Percentiles rank a stretch among this genome's conserved stretches.
Conservation (phyloP, 2,797 vertebrate species). For the Coranthus polyacanthus region DNA sequence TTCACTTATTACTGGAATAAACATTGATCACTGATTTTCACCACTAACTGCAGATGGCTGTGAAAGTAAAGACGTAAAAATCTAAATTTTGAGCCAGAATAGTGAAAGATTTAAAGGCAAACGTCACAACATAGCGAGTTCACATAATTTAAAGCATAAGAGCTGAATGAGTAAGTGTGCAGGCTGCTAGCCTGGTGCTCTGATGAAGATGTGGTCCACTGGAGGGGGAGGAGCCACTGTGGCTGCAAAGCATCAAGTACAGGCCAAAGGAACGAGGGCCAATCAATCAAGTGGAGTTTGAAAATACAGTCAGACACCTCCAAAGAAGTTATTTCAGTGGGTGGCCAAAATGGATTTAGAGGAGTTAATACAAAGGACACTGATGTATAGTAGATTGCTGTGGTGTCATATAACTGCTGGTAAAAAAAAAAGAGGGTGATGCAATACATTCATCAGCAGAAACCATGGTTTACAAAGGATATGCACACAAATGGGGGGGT, state of each 20-base stretch:
- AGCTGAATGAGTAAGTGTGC: constrained; percentile 68
- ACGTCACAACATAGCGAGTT: constrained; percentile 37
- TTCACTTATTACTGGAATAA: constrained; percentile 71
- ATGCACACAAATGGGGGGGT: constrained; percentile 7
- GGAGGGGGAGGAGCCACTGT: constrained; percentile 66
- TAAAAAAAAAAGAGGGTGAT: constrained; percentile 29
- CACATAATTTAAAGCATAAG: constrained; percentile 61
- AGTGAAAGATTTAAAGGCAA: constrained; percentile 17
- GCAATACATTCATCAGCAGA: constrained; percentile 19
- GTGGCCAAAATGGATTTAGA: constrained; percentile 63
- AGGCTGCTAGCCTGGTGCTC: constrained; percentile 67
- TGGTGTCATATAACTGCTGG: constrained; percentile 43
- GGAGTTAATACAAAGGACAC: constrained; percentile 35
- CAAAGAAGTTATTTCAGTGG: constrained; percentile 70
- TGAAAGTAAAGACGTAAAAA: constrained; percentile 24
- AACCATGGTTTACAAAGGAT: not conserved
- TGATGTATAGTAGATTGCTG: constrained; percentile 17
- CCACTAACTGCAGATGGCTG: constrained; percentile 58
- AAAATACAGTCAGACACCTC: constrained; percentile 74
- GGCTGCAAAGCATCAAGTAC: constrained; percentile 77
- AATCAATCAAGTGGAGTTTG: constrained; percentile 79
- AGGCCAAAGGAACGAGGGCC: constrained; percentile 70
- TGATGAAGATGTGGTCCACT: constrained; percentile 75
- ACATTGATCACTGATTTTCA: constrained; percentile 61
- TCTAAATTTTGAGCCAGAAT: not conserved